Evolutionary conservation across 2,888 invertebrate genomes (phyloP).

Genomic region (Philonicus albiceps): DNA sequence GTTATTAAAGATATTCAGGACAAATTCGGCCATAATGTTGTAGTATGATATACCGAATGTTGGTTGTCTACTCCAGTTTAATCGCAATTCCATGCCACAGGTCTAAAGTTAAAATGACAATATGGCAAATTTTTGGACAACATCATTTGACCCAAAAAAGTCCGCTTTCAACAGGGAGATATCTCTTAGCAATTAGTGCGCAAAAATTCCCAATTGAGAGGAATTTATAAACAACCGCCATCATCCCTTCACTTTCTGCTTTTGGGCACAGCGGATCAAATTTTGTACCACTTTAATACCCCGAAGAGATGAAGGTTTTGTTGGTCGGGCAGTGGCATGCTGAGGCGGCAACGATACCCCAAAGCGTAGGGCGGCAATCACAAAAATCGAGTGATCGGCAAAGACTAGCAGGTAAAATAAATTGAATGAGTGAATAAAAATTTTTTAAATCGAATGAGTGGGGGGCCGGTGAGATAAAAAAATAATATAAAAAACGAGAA

Average conservation of each 20-base stretch:
- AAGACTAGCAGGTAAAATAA: not conserved
- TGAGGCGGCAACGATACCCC: not conserved
- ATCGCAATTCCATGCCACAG: not conserved
- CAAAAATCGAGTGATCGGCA: not conserved
- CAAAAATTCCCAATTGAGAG: not conserved
- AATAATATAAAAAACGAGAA: not conserved
- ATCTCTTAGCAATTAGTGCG: not conserved
- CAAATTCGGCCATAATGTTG: not conserved
- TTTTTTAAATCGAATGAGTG: not conserved
- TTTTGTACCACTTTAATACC: not conserved
- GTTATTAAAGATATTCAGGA: too few relatives aligned
- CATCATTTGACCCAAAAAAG: not conserved
- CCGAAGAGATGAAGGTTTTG: not conserved
- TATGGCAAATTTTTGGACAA: not conserved
- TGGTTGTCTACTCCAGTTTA: not conserved
- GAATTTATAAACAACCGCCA: not conserved
- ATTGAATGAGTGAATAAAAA: constrained; percentile 24
- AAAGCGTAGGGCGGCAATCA: not conserved
- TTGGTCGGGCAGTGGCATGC: not conserved
- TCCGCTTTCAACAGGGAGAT: not conserved
- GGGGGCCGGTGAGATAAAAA: not conserved
- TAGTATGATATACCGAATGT: not conserved
- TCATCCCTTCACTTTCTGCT: not conserved
- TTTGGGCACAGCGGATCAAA: not conserved
- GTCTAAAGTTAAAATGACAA: not conserved